Percentiles rank a stretch among this genome's conserved stretches.
These are phyloP conservation scores for Gymnodraco acuticeps DNA, from an alignment of 2,797 vertebrate genomes.

Conservation along the genomic window DNA sequence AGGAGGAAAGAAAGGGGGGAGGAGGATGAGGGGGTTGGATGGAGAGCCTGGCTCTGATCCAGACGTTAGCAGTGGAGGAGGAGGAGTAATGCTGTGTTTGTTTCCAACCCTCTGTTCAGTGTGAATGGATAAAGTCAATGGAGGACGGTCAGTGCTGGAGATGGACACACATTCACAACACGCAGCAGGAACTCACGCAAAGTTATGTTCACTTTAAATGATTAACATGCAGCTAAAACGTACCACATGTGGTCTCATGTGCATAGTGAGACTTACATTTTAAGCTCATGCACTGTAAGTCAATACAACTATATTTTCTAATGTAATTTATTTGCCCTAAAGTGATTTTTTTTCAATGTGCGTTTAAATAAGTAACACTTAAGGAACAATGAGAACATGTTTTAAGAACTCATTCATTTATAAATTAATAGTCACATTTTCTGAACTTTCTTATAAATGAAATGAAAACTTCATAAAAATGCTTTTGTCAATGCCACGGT, in stretches of 20 bases:
- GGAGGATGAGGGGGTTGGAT: conserved; percentile 36
- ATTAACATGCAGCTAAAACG: neutral
- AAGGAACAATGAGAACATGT: too few relatives aligned
- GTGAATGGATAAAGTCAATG: conserved; percentile 15
- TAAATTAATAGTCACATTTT: too few relatives aligned
- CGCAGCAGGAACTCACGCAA: neutral
- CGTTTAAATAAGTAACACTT: too few relatives aligned
- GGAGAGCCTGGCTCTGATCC: conserved; percentile 55
- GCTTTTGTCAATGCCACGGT: too few relatives aligned
- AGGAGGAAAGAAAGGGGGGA: conserved; percentile 17
- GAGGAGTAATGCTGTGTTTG: conserved; percentile 33
- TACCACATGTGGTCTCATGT: neutral
- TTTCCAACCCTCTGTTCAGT: conserved; percentile 45
- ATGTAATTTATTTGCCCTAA: too few relatives aligned
- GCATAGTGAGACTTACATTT: too few relatives aligned
- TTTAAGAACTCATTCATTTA: too few relatives aligned
- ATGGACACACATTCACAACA: conserved; percentile 4
- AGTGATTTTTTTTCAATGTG: too few relatives aligned
- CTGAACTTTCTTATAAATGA: too few relatives aligned
- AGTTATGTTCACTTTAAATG: neutral
- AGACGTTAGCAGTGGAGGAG: conserved; percentile 40
- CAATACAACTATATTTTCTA: too few relatives aligned
- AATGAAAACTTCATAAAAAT: too few relatives aligned
- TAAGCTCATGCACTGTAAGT: too few relatives aligned
- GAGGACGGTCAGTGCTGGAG: neutral